Evolutionary conservation across 2,888 invertebrate species (phyloP), one percentile per base, ranked within the genome.

Genomic region (Chesias legatella): DNA sequence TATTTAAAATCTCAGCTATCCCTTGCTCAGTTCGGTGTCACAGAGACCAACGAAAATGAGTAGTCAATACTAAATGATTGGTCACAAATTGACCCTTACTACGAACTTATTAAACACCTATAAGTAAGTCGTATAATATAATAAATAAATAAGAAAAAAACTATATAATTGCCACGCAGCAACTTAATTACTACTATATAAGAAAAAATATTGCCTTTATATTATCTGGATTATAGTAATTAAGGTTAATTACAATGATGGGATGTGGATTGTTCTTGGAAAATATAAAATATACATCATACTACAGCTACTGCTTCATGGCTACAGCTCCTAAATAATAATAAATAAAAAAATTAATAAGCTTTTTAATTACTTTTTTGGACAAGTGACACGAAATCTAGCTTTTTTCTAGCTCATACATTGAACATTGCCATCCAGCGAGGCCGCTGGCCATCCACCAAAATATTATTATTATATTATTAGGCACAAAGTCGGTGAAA

Each of bases 101-200:
- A 45, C 49, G 70, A 74, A 72, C 44, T 66, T 48, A 64, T 67
- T 62, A 62, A 49, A 56, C 63, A 60, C 58, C 54, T 60, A 30
- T 41, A 48, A 57, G 47, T 42, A 40, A 31, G 32, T 17, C 29
- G 51, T 58, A 60, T 44, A 56, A 53, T 44, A 44, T 46, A 53
- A 57, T 61, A 56, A 59, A 59, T 49, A 33, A 41, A 29, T 43
- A 43, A 27, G 25, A 37, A 36, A 27, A 41, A 36, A 27, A 41
- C 42, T 7, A 34, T 27, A 34, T 43, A 33, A 33, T 42, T 28
- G 17, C 7, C 17, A 37, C 33, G 31, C 40, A 40, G 27, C 37
- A 43, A 43, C 28, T 22, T 33, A 33, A 42, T 45, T 34, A 35
- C 13, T 33, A 27, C 43, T 30, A 40, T 43, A 33, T 39, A 47